Conservation (phyloP, 2,113 vertebrate genomes). For the Dicerorhinus sumatrensis region DNA sequence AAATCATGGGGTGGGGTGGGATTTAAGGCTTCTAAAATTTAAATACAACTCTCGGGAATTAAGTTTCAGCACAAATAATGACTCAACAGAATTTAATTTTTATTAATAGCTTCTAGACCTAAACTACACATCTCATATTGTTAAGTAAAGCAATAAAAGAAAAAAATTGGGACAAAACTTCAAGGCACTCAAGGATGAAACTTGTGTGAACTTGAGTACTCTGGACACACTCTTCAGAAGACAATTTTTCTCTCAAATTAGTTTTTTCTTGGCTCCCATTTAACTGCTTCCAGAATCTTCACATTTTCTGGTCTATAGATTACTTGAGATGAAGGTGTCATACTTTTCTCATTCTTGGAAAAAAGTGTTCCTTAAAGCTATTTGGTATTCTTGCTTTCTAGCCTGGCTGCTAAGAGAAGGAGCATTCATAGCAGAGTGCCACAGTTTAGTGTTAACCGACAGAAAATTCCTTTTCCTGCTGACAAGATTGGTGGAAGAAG, state of each 20-base stretch:
- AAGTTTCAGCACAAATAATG: not conserved
- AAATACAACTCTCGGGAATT: not conserved
- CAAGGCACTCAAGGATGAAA: not conserved
- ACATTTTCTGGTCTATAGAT: constrained; percentile 54
- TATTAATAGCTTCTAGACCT: not conserved
- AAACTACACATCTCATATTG: not conserved
- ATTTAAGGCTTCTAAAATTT: not conserved
- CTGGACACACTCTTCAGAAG: not conserved
- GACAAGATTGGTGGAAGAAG: constrained; percentile 52
- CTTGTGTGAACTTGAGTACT: not conserved
- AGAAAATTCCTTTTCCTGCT: constrained; percentile 50
- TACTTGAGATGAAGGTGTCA: constrained; percentile 48
- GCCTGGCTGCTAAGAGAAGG: not conserved
- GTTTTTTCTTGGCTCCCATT: constrained; percentile 8
- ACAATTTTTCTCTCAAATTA: constrained; percentile 55
- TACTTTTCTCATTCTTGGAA: constrained; percentile 25
- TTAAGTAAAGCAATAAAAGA: not conserved
- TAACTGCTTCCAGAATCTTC: constrained; percentile 38
- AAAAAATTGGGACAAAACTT: not conserved
- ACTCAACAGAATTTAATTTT: constrained; percentile 31
- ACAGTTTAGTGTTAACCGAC: not conserved
- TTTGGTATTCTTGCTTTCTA: not conserved
- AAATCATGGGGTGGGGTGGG: not conserved
- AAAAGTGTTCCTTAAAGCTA: not conserved
- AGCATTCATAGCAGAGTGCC: not conserved